A percentile compares a stretch with the other conserved stretches of the same genome.
Evolutionary conservation across 2,797 vertebrate species (phyloP).

Genomic region (Betta splendens): DNA sequence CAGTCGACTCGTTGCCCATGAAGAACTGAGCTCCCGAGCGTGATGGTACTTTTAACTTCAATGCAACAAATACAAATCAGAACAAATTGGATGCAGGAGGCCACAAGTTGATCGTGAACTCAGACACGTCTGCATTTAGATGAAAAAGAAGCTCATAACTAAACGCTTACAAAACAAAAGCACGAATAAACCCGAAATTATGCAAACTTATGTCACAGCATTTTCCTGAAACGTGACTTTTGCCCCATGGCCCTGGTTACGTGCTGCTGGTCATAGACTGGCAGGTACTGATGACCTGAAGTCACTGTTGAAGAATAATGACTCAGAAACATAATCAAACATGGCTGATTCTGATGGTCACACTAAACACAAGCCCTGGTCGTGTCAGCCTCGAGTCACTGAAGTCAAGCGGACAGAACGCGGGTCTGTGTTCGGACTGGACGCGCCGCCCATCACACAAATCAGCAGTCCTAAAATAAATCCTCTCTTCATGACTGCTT

Average conservation of each 20-base stretch:
- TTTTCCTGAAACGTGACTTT: slow-evolving; percentile 10
- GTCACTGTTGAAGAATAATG: slow-evolving; percentile 31
- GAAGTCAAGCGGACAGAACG: slow-evolving; percentile 46
- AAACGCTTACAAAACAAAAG: not conserved
- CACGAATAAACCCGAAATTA: not conserved
- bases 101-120: too few species aligned
- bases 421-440: slow-evolving; percentile 41
- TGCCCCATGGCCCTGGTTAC: slow-evolving; percentile 32
- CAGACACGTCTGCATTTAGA: too few species aligned
- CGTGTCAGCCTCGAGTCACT: slow-evolving; percentile 34
- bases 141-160: too few species aligned
- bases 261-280: slow-evolving; percentile 30
- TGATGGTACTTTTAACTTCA: too few species aligned
- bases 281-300: slow-evolving; percentile 26
- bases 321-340: slow-evolving; percentile 16
- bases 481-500: too few species aligned
- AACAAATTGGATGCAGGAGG: too few species aligned
- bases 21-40: too few species aligned
- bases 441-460: too few species aligned
- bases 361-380: slow-evolving; percentile 45
- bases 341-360: slow-evolving; percentile 33
- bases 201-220: not conserved
- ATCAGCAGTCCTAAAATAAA: too few species aligned
- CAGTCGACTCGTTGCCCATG: not conserved
- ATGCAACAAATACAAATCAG: too few species aligned